Conservation (phyloP, 92 coral and sea anemone genomes). For the Umimayanthus chanpuru region DNA sequence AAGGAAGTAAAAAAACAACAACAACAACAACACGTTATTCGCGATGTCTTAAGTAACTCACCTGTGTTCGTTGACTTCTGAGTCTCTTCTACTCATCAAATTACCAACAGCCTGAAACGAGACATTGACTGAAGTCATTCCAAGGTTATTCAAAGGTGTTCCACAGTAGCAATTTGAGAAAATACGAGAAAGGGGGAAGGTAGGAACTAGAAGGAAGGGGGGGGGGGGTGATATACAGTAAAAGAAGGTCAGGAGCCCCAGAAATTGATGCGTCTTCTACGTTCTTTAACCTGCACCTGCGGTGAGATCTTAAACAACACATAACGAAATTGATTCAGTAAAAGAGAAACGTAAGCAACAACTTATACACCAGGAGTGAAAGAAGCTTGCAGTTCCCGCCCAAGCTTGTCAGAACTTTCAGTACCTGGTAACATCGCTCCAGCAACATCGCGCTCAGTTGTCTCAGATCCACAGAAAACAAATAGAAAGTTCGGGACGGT, state of each 20-base stretch:
- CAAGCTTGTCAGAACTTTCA: not conserved
- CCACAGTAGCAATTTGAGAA: not conserved
- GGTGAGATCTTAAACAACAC: no score
- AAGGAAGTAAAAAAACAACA: not conserved
- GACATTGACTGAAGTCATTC: not conserved
- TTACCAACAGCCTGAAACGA: constrained; percentile 77
- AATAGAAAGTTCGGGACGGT: constrained; percentile 94
- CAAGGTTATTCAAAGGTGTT: not conserved
- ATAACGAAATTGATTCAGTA: no score
- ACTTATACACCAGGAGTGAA: no score
- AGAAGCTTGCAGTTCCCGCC: not conserved
- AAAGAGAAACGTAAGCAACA: no score
- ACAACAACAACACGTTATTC: not conserved
- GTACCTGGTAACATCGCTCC: constrained; percentile 94
- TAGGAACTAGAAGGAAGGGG: not conserved
- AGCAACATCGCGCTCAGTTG: constrained; percentile 89
- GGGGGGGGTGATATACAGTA: not conserved
- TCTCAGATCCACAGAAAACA: constrained; percentile 88
- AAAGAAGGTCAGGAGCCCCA: not conserved
- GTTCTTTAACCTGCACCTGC: no score
- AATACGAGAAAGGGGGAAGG: no score
- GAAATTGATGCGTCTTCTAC: no score
- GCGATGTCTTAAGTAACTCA: constrained; percentile 12
- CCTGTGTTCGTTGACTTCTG: constrained; percentile 85
- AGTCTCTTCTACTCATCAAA: constrained; percentile 82